Base-by-base conservation (phyloP, 2,888 invertebrate species). In the Limnephilus marmoratus region DNA sequence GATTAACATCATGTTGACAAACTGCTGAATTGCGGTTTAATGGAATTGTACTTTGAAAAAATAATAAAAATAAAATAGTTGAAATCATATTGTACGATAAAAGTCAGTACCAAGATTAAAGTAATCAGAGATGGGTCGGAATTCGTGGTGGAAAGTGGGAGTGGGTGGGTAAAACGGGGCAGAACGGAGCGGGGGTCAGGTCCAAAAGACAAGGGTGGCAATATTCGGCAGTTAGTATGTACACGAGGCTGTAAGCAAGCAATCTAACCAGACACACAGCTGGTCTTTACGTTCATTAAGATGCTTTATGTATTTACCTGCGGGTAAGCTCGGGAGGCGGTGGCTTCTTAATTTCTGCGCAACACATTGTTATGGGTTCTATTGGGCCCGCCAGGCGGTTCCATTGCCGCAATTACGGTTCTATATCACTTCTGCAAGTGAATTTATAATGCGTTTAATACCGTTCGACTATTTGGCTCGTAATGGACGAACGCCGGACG, bases 281-380 rank as follows among this genome's bases (percentile, higher is more conserved):
- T 96, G 96, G 95, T 95, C 95, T 95, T 95, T 95, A 95, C 95
- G 96, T 96, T 96, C 96, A 96, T 96, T 96, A 96, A 96, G 96
- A 96, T 96, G 96, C 96, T 96, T 96, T 96, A 96, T 96, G 96
- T 95, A 92, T 93, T 93, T 93, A 93, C 93, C 93, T 91, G 93
- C 90, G 92, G 92, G 91, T 92, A 92, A 92, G 90, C 90, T 90
- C 89, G 90, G 37, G 87, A 91, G 90, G 91, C 81, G 82, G 91
- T 53, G 93, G 93, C 93, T 93, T 93, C 93, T 93, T 93, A 91
- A 93, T 93, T 93, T 93, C 93, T 91, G 91, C 85, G 92, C 93
- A 92, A 93, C 93, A 93, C 93, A 93, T 93, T 93, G 93, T 93
- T 93, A 92, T 91, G 90, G 90, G 90, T 68, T 68, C 68, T 68